phyloP scores from a whole-genome alignment of 1,140 invertebrate species.

The Pogonomyrmex barbatus region DNA sequence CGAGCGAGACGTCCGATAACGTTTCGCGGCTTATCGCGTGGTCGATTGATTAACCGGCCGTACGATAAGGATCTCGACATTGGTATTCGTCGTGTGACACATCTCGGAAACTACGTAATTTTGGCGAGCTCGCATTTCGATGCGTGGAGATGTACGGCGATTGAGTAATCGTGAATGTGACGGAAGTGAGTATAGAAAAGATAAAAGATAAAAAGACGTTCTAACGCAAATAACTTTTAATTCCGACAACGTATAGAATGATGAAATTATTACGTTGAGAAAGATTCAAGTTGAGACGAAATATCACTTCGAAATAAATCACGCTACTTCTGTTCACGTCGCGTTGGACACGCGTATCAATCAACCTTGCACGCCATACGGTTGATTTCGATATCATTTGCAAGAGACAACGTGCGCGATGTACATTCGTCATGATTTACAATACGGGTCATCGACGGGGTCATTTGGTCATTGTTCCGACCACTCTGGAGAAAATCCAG shows the following conservation, averaged over 20 bases:
- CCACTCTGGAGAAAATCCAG: conserved; percentile 45
- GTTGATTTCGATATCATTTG: not conserved
- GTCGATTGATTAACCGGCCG: conserved; percentile 39
- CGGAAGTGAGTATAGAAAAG: not conserved
- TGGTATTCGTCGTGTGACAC: conserved; percentile 23
- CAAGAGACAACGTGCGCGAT: not conserved
- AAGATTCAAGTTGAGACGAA: not conserved
- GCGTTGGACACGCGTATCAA: not conserved
- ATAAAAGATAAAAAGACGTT: not conserved
- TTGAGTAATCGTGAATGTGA: not conserved
- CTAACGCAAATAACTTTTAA: not conserved
- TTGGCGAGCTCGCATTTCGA: not conserved
- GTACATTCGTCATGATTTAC: not conserved
- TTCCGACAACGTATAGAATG: too few relatives aligned
- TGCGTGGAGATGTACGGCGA: not conserved
- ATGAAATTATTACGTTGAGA: not conserved
- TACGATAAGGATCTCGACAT: conserved; percentile 36
- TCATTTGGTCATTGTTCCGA: conserved; percentile 46
- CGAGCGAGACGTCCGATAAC: conserved; percentile 38
- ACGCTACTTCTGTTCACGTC: not conserved
- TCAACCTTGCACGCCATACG: not conserved
- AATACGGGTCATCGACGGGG: not conserved
- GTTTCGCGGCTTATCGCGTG: conserved; percentile 41
- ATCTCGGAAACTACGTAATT: conserved; percentile 2
- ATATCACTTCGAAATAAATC: not conserved